These are phyloP conservation scores for Pholis gunnellus DNA, from an alignment of 2,113 vertebrate genomes.

Conservation along the genomic window DNA sequence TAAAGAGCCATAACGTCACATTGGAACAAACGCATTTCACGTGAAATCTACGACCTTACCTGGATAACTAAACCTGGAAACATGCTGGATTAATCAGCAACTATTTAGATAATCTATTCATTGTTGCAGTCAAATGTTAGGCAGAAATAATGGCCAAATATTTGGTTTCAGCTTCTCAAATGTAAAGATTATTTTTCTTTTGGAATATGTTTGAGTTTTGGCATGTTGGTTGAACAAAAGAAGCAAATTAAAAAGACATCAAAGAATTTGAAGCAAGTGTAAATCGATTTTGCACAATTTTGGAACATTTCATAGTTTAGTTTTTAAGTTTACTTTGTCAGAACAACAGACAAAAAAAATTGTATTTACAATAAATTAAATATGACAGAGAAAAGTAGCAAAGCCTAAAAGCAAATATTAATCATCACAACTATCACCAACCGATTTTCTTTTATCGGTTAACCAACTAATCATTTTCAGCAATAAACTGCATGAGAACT, in stretches of 20 bases:
- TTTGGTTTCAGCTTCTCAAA: not conserved
- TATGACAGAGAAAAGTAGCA: not conserved
- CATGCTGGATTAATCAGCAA: not conserved
- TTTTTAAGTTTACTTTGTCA: not conserved
- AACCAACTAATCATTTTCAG: not conserved
- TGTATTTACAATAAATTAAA: not conserved
- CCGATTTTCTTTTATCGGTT: not conserved
- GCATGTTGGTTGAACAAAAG: not conserved
- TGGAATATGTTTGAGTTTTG: not conserved
- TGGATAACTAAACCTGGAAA: not conserved
- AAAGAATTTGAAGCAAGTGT: not conserved
- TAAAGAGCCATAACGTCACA: not conserved
- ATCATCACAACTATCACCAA: not conserved
- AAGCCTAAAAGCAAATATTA: not conserved
- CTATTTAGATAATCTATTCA: not conserved
- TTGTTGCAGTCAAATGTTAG: not conserved
- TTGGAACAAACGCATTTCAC: not conserved
- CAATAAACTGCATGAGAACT: not conserved
- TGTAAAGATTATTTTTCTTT: not conserved
- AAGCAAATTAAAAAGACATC: not conserved
- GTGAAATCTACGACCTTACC: not conserved
- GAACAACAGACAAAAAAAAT: not conserved
- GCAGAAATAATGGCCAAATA: not conserved
- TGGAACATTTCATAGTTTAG: not conserved
- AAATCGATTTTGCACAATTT: not conserved